Base-by-base conservation (phyloP, 2,113 vertebrate species). In the Pachyramphus minor region DNA sequence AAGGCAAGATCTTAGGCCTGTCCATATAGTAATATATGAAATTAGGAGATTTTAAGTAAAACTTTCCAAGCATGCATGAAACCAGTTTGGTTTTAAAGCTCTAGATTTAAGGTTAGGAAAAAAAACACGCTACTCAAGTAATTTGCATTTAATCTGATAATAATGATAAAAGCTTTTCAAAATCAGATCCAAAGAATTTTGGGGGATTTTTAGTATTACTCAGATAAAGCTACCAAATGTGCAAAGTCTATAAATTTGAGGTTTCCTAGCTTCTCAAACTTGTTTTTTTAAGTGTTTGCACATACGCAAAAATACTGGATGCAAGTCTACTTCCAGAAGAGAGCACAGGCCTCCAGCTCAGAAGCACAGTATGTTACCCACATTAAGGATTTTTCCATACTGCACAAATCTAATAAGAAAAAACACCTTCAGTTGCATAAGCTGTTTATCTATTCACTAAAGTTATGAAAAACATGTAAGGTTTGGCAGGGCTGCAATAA, bases 291-390 rank as follows among this genome's bases (percentile, higher is more conserved):
- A 68, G 37, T 19, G 11, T 59, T 27, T 74, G 16, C 28, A 63
- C 7, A 5, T 16, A 35, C 8, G 86, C 5, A 58, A 76, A 85
- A 85, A 39, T 28, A 69, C 15, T 7, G 8, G 55, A 28, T 31
- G 14, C 13, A 41, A 66, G 15, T 17, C 56, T 79, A 5, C 37
- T 72, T 35, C 28, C 15, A 58, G 50, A 47, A 77, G 12, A 33
- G 13, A 69, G 24, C 0, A 0, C 2, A 76, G 58, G 39, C 22
- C 35, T 72, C 35, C 44, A 66, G 28, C 53, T 80, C 71, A 81
- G 71, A 63, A 39, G 47, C 30, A 55, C 21, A 63, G 12, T 11
- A 33, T 0, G 0, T 75, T 53, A 93, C 25, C 21, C 0, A 5
- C 47, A 58, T 27, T 16, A 85, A 90, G n/a, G 37, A n/a, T 86